Base-by-base conservation (phyloP, 1,140 invertebrate species). In the Drosophila parabipectinata region DNA sequence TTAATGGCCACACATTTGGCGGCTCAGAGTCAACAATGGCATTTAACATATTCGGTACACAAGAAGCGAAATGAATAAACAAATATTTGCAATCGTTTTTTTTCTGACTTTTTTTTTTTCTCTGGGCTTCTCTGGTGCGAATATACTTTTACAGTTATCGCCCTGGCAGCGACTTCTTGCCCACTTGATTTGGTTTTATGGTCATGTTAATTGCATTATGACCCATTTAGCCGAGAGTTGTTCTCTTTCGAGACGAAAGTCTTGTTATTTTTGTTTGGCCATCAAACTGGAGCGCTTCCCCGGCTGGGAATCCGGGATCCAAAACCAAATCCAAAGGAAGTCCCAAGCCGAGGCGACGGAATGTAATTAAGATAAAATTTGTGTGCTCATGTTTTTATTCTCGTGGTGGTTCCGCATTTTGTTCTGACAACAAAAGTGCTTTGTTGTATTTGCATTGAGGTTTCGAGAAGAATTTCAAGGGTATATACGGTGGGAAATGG, bases 301-400 rank as follows among this genome's bases (percentile, higher is more conserved):
- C 2, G 44, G 44, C 18, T 18, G 21, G 7, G 18, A 47, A 4
- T 47, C 44, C 44, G 15, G 37, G 32, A 67, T 56, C 34, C 61
- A 50, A 80, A 55, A 48, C 55, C 26, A 45, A 60, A 63, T 67
- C 54, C 50, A 14, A 53, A 61, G 56, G 57, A 61, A 62, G 51
- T 55, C 59, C 60, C 61, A 60, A 44, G 28, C 32, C 63, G 66
- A 7, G 41, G 24, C 50, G 66, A 48, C 66, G 56, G 52, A 69
- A 82, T 87, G 66, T 85, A 85, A 85, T 85, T 85, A 85, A 85
- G 82, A 76, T 78, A 68, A 85, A 80, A 74, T 60, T 76, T 76
- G 64, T 54, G 45, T 77, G 53, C 47, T 54, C 44, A 34, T 77
- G 58, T 66, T 80, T 48, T 80, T 15, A 45, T 58, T 62, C 55